Evolutionary conservation across 2,797 vertebrate genomes (phyloP).

Genomic region (Clarias pachynema): DNA sequence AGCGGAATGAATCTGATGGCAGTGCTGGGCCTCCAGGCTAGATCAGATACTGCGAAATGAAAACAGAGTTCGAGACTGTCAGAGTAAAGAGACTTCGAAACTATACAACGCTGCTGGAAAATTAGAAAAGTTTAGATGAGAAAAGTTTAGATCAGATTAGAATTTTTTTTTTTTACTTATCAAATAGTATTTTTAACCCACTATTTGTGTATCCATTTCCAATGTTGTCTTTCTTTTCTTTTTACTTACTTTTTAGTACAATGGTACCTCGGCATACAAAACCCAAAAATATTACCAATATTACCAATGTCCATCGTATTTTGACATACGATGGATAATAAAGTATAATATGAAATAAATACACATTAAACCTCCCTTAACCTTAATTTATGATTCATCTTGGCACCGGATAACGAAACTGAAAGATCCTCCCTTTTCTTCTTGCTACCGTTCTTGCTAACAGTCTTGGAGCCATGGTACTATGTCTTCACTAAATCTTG

Average conservation of each 20-base stretch:
- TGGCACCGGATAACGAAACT: too few relatives aligned
- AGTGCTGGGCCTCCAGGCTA: constrained; percentile 16
- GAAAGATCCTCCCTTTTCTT: too few relatives aligned
- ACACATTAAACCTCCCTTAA: too few relatives aligned
- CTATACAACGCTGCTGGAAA: background rate
- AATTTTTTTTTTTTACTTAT: background rate
- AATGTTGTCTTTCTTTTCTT: background rate
- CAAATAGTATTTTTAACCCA: background rate
- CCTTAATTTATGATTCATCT: too few relatives aligned
- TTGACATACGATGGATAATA: too few relatives aligned
- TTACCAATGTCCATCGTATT: too few relatives aligned
- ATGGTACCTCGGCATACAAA: too few relatives aligned
- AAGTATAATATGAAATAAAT: too few relatives aligned
- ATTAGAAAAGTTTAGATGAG: background rate
- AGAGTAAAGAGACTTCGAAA: background rate
- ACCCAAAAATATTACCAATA: too few relatives aligned
- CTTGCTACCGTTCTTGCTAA: too few relatives aligned
- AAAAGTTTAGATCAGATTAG: constrained; percentile 2
- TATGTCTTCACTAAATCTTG: too few relatives aligned
- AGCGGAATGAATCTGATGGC: constrained; percentile 34
- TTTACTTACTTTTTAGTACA: background rate
- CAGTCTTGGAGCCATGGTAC: too few relatives aligned
- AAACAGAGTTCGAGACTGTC: background rate
- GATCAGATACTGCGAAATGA: constrained; percentile 9
- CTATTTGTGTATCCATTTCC: background rate